Percentiles rank a stretch among this genome's conserved stretches.
phyloP scores from a whole-genome alignment of 1,140 invertebrate genomes.

The Wasmannia auropunctata region DNA sequence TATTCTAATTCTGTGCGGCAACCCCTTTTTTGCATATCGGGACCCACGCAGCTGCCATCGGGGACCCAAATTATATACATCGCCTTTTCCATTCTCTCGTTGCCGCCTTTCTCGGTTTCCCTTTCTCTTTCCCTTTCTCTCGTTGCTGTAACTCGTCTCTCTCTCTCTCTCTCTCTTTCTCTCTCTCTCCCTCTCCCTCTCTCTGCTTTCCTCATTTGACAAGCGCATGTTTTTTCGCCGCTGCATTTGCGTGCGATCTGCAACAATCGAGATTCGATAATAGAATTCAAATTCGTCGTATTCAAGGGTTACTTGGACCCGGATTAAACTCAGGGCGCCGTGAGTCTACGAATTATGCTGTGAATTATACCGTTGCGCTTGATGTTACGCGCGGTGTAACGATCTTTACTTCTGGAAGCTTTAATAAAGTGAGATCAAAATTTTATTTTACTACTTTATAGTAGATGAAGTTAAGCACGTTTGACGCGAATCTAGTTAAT shows the following conservation, averaged over 20 bases:
- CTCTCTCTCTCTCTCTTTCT: slow-evolving; percentile 38
- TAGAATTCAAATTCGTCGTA: slow-evolving; percentile 66
- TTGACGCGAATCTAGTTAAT: neutral
- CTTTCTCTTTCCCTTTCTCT: slow-evolving; percentile 37
- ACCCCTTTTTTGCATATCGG: slow-evolving; percentile 84
- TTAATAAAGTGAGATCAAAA: neutral
- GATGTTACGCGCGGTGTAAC: neutral
- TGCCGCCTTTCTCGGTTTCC: slow-evolving; percentile 41
- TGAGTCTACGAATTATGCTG: neutral
- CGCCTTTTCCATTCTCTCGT: slow-evolving; percentile 60
- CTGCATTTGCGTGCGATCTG: slow-evolving; percentile 66
- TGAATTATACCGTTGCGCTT: neutral
- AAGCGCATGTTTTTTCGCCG: slow-evolving; percentile 12
- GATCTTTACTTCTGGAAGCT: neutral
- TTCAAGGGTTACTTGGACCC: slow-evolving; percentile 43
- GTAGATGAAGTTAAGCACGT: neutral
- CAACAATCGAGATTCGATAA: slow-evolving; percentile 65
- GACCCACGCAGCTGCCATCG: slow-evolving; percentile 75
- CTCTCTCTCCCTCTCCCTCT: slow-evolving; percentile 39
- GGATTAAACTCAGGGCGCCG: neutral
- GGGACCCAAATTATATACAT: slow-evolving; percentile 75
- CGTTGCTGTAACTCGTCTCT: neutral
- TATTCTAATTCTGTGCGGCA: slow-evolving; percentile 84
- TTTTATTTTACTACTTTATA: neutral
- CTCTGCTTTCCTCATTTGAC: slow-evolving; percentile 38